Evolutionary conservation across 2,888 invertebrate species (phyloP).

Genomic region (Apamea anceps): DNA sequence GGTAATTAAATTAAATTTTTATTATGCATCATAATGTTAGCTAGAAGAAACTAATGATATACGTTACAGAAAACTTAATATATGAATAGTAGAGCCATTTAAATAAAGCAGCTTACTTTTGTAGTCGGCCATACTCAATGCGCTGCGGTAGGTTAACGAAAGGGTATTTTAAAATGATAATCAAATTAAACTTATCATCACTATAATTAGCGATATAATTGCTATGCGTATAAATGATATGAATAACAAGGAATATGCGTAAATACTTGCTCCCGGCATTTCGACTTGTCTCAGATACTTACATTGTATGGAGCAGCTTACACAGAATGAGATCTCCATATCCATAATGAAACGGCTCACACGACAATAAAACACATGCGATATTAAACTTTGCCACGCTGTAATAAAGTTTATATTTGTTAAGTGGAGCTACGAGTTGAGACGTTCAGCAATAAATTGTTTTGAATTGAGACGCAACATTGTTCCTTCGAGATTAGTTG

Average conservation of each 20-base stretch:
- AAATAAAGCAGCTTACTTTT: conserved; percentile 28
- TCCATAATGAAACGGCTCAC: conserved; percentile 51
- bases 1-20: conserved; percentile 31
- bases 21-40: background rate
- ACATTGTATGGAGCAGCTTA: conserved; percentile 82
- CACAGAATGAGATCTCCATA: conserved; percentile 72
- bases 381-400: conserved; percentile 64
- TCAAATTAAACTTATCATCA: conserved; percentile 72
- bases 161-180: conserved; percentile 61
- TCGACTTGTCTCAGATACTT: conserved; percentile 73
- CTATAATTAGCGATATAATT: conserved; percentile 71
- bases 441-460: conserved; percentile 71
- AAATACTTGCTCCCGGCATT: conserved; percentile 73
- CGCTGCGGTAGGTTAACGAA: conserved; percentile 78
- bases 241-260: conserved; percentile 67
- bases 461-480: conserved; percentile 86
- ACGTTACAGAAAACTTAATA: background rate
- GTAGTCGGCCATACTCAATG: conserved; percentile 10
- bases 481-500: conserved; percentile 87
- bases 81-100: conserved; percentile 15
- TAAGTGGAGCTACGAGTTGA: conserved; percentile 56
- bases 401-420: conserved; percentile 62
- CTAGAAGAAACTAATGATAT: conserved; percentile 1
- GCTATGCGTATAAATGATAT: conserved; percentile 41
- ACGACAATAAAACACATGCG: conserved; percentile 45